A percentile compares a stretch with the other conserved stretches of the same genome.
phyloP scores from a whole-genome alignment of 2,797 vertebrate species.

The Brachymystax lenok region DNA sequence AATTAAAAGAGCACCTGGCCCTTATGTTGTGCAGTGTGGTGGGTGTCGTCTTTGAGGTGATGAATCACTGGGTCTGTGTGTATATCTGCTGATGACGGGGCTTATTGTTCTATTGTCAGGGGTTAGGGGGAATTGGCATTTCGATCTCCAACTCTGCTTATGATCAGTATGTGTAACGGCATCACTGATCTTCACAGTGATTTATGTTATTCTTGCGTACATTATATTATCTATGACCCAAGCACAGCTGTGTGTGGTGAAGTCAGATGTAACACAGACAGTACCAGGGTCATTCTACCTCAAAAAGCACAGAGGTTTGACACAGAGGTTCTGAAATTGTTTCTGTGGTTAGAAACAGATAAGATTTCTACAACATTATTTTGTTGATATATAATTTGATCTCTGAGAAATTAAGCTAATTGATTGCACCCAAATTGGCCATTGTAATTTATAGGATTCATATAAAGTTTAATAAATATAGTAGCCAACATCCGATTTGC shows the following conservation, averaged over 20 bases:
- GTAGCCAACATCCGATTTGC: no score
- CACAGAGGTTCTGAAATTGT: no score
- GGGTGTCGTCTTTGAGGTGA: slow-evolving; percentile 24
- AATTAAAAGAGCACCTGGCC: slow-evolving; percentile 47
- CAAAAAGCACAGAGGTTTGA: no score
- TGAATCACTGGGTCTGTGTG: slow-evolving; percentile 41
- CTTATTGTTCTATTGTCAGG: slow-evolving; percentile 20
- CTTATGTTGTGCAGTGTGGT: slow-evolving; percentile 34
- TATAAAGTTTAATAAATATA: no score
- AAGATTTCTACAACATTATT: no score
- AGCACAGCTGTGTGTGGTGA: neutral
- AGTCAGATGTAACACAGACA: neutral
- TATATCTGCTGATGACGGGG: slow-evolving; percentile 39
- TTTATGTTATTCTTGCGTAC: neutral
- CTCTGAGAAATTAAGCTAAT: no score
- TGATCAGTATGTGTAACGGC: neutral
- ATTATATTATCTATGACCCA: neutral
- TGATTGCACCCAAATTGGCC: no score
- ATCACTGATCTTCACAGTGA: neutral
- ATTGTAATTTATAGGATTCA: no score
- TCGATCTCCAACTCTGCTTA: neutral
- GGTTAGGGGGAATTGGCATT: no score
- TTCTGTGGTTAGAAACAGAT: no score
- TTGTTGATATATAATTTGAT: no score
- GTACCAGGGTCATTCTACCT: neutral